Evolutionary conservation across 92 coral and sea anemone genomes (phyloP).

Genomic region (Zoanthus solanderi): DNA sequence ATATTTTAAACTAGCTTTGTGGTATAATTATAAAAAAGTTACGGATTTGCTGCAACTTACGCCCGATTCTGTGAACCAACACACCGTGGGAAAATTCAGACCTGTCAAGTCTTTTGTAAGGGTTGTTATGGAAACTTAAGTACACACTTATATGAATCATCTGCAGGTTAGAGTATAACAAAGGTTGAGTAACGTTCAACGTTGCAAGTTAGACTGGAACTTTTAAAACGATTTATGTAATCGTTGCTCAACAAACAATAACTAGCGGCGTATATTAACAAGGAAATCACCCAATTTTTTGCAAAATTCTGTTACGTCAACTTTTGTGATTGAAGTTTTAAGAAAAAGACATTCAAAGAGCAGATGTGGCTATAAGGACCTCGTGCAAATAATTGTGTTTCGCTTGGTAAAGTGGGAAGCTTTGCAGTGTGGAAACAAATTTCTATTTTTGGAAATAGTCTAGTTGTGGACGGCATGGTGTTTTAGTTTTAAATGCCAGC

Average conservation of each 20-base stretch:
- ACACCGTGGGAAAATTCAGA: slow-evolving; percentile 44
- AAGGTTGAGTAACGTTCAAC: slow-evolving; percentile 4
- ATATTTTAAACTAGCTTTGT: neutral
- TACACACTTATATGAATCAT: slow-evolving; percentile 32
- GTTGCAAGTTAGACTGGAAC: neutral
- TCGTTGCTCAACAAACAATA: slow-evolving; percentile 18
- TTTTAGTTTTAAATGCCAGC: neutral
- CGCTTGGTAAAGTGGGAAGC: neutral
- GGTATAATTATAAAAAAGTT: neutral
- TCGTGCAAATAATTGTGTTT: slow-evolving; percentile 8
- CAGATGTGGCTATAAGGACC: slow-evolving; percentile 4
- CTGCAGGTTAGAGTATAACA: slow-evolving; percentile 19
- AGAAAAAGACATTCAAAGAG: neutral
- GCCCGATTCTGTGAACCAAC: neutral
- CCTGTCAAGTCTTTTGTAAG: slow-evolving; percentile 33
- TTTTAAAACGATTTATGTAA: slow-evolving; percentile 3
- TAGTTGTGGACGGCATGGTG: neutral
- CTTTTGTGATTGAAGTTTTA: neutral
- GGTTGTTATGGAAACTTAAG: slow-evolving; percentile 45
- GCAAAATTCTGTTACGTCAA: neutral
- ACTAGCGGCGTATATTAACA: slow-evolving; percentile 22
- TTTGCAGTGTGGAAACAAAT: neutral
- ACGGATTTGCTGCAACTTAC: neutral
- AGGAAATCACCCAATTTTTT: neutral
- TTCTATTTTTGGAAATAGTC: neutral